Evolutionary conservation across 2,797 vertebrate species (phyloP), one percentile per base, ranked within the genome.

Genomic region (Argyrosomus regius): DNA sequence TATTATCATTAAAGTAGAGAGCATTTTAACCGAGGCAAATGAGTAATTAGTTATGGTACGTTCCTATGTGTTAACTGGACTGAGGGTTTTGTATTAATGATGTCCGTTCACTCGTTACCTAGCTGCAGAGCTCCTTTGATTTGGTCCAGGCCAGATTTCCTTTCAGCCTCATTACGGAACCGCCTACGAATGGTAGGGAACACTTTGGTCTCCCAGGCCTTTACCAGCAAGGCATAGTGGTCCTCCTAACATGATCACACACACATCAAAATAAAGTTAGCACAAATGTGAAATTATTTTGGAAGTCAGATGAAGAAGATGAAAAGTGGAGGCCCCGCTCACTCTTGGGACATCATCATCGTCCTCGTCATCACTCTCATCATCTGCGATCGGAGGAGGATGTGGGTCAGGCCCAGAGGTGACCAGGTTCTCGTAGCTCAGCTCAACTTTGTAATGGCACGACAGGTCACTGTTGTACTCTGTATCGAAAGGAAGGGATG

Each of bases 161-260:
- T 96, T 88, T 99, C 98, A 0, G 98, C 98, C 88, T 99, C 98
- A 2, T 99, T 99, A 69, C 98, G 97, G 94, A 99, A 99, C n/a
- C 98, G 96, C 80, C 98, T 97, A 28, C 98, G 96, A 87, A 99
- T 99, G 6, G 98, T 99, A 22, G 98, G 98, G 86, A 99, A 99
- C 53, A 99, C 98, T 92, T 99, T 99, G 20, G 97, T 99, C 92
- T 99, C 98, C 98, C 98, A 99, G 11, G 98, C 98, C 94, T 99
- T 99, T 56, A 99, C 98, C 80, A 99, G 94, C 84, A 99, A 92
- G 66, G 97, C 98, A 1, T 99, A 99, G 89, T 99, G 98, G 86
- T 99, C 98, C 94, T 99, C 98, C 98, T 99, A 75, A 69, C 35
- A 45, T 16, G 81, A 54, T 85, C 45, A 84, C 61, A 84, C 46